Percentiles rank a stretch among this genome's conserved stretches.
These are phyloP conservation scores for Lepidonotus clava DNA, from an alignment of 2,888 invertebrate genomes.

Conservation along the genomic window DNA sequence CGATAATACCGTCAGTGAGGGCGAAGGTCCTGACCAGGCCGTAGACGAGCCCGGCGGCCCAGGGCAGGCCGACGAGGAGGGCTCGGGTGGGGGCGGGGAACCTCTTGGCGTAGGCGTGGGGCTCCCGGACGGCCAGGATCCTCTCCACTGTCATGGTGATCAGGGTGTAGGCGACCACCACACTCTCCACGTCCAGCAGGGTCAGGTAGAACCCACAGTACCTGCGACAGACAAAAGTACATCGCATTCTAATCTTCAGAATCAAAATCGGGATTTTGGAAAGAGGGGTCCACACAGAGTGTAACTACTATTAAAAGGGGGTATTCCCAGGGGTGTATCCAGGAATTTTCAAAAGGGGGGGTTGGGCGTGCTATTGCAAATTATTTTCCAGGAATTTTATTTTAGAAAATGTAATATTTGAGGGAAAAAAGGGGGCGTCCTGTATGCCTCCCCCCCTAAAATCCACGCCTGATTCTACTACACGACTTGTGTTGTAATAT, in stretches of 20 bases:
- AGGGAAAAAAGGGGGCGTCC: too few relatives aligned
- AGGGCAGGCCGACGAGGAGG: background rate
- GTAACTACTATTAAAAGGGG: too few relatives aligned
- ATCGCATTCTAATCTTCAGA: background rate
- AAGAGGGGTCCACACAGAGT: background rate
- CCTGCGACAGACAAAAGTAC: background rate
- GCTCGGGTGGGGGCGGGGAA: background rate
- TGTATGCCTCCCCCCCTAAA: too few relatives aligned
- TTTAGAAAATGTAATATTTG: too few relatives aligned
- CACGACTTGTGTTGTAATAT: too few relatives aligned
- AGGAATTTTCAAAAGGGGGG: too few relatives aligned
- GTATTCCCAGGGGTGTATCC: too few relatives aligned
- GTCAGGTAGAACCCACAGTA: conserved; percentile 44
- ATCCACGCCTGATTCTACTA: too few relatives aligned
- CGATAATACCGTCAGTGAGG: conserved; percentile 10
- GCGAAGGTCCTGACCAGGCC: conserved; percentile 5
- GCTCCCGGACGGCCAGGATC: background rate
- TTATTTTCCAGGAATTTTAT: too few relatives aligned
- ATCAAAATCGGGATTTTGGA: background rate
- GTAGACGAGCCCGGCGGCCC: background rate
- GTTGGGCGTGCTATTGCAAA: too few relatives aligned
- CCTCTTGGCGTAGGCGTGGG: background rate
- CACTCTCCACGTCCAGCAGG: background rate
- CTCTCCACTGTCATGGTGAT: conserved; percentile 14
- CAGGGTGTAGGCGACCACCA: background rate